phyloP scores from a whole-genome alignment of 2,113 vertebrate species.

The Emydura subglobosa region DNA sequence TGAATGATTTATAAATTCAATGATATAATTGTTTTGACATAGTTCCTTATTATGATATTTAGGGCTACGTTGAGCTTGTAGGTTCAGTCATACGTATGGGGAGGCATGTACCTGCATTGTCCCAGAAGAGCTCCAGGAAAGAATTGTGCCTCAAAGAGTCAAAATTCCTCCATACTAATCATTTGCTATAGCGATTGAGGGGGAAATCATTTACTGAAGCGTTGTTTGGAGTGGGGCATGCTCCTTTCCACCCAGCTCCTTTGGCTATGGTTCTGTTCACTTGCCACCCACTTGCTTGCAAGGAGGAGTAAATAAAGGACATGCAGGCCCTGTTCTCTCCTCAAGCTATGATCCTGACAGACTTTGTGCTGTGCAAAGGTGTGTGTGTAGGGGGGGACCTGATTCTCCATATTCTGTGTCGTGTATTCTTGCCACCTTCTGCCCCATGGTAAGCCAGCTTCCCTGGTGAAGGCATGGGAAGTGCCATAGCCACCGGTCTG shows the following conservation, averaged over 20 bases:
- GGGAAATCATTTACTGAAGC: background rate
- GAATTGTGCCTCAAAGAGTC: background rate
- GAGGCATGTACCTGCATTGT: background rate
- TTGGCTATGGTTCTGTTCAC: background rate
- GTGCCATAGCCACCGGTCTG: background rate
- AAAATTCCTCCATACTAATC: background rate
- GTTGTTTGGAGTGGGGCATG: background rate
- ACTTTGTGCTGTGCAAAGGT: background rate
- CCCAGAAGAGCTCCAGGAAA: background rate
- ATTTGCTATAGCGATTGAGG: background rate
- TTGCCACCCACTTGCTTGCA: background rate
- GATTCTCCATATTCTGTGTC: background rate
- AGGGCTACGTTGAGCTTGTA: background rate
- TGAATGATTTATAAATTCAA: constrained; percentile 26
- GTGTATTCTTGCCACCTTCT: background rate
- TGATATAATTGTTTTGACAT: background rate
- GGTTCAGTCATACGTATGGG: background rate
- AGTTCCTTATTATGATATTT: background rate
- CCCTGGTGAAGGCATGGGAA: background rate
- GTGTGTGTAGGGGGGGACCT: background rate
- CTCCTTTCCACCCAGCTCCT: background rate
- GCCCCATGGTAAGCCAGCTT: accelerated
- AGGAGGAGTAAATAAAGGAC: background rate
- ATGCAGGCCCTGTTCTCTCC: background rate
- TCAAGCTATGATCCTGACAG: background rate